Conservation (phyloP, 2,888 invertebrate genomes). For the Apamea crenata region DNA sequence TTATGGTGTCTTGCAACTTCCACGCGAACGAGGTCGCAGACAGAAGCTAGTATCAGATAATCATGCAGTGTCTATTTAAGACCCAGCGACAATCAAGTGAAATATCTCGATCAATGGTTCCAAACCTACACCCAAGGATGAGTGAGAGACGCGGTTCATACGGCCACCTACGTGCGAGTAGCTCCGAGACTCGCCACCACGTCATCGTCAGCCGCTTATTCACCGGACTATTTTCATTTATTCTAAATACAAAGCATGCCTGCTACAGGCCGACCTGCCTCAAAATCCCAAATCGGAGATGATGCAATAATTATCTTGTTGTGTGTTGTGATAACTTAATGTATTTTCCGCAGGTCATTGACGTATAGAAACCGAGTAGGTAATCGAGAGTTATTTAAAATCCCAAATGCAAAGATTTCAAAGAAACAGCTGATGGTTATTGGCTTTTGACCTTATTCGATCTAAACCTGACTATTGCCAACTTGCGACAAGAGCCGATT, state of each 20-base stretch:
- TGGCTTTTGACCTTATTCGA: not conserved
- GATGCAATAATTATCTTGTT: slow-evolving; percentile 61
- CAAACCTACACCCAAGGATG: slow-evolving; percentile 26
- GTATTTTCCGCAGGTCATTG: slow-evolving; percentile 32
- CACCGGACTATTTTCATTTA: slow-evolving; percentile 85
- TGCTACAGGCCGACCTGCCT: slow-evolving; percentile 66
- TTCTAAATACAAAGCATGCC: slow-evolving; percentile 81
- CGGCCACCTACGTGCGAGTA: slow-evolving; percentile 44
- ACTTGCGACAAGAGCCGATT: slow-evolving; percentile 3
- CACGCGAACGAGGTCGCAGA: not conserved
- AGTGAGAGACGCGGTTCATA: slow-evolving; percentile 41
- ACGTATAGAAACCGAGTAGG: not conserved
- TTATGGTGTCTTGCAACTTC: not conserved
- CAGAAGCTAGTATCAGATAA: not conserved
- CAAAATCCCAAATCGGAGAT: slow-evolving; percentile 57
- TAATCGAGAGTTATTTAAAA: slow-evolving; percentile 1
- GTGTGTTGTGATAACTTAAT: slow-evolving; percentile 13
- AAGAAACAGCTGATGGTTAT: not conserved
- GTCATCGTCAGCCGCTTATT: slow-evolving; percentile 75
- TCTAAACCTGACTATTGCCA: slow-evolving; percentile 11
- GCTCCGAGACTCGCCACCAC: slow-evolving; percentile 30
- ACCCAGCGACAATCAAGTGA: not conserved
- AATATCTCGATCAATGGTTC: slow-evolving; percentile 15
- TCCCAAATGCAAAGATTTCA: not conserved
- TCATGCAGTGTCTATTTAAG: not conserved